Percentiles rank a stretch among this genome's conserved stretches.
Evolutionary conservation across 2,113 vertebrate genomes (phyloP).

Genomic region (Amia ocellicauda): DNA sequence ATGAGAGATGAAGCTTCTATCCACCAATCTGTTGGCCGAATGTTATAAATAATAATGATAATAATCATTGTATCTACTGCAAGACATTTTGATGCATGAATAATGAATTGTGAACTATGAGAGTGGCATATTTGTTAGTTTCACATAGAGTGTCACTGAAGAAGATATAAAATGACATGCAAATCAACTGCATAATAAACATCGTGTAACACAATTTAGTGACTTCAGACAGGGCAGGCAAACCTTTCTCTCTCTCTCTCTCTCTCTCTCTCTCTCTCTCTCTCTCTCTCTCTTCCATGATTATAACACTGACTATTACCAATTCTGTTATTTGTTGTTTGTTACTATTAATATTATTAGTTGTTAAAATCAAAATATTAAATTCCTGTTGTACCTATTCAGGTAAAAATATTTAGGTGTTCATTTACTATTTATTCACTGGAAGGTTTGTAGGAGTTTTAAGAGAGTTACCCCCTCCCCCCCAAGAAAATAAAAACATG

Average conservation of each 20-base stretch:
- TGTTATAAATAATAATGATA: no score
- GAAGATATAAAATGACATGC: slow-evolving; percentile 30
- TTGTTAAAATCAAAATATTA: slow-evolving; percentile 27
- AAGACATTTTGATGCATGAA: slow-evolving; percentile 39
- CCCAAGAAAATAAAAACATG: no score
- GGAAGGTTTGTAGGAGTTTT: no score
- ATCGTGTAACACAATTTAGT: no score
- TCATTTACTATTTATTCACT: no score
- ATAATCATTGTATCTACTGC: no score
- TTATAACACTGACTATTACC: slow-evolving; percentile 13
- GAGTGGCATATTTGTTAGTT: slow-evolving; percentile 27
- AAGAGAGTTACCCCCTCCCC: no score
- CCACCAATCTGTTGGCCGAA: no score
- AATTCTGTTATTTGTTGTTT: slow-evolving; percentile 14
- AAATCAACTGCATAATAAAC: slow-evolving; percentile 25
- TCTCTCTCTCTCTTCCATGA: slow-evolving; percentile 19
- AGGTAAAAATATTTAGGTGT: no score
- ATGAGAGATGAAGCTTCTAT: no score
- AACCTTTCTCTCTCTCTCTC: no score
- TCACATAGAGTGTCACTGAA: slow-evolving; percentile 35
- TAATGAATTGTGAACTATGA: slow-evolving; percentile 37
- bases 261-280: background rate
- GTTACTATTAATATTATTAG: slow-evolving; percentile 32
- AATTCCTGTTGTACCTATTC: slow-evolving; percentile 14
- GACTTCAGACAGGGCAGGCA: no score